phyloP scores from a whole-genome alignment of 1,140 invertebrate genomes.

The Eueides isabella region DNA sequence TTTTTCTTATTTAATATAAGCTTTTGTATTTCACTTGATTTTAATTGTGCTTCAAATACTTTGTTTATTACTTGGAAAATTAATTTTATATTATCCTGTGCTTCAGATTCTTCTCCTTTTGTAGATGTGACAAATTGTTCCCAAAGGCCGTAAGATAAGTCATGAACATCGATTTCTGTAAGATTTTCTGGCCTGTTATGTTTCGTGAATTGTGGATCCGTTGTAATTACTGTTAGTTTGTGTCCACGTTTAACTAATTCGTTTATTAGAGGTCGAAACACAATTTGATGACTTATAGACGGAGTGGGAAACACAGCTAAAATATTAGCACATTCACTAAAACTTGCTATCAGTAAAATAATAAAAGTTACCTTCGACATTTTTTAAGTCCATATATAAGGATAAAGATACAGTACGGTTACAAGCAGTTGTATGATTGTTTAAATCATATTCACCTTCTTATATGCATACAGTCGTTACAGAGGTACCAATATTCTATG shows the following conservation, averaged over 20 bases:
- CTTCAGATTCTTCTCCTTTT: slow-evolving; percentile 33
- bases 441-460: background rate
- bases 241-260: slow-evolving; percentile 78
- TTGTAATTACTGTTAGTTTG: slow-evolving; percentile 68
- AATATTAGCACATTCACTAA: slow-evolving; percentile 59
- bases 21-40: slow-evolving; percentile 39
- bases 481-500: background rate
- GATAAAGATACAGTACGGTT: background rate
- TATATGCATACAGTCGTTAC: slow-evolving; percentile 1
- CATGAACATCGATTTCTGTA: slow-evolving; percentile 59
- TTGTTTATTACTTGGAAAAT: slow-evolving; percentile 21
- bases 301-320: slow-evolving; percentile 77
- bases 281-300: slow-evolving; percentile 83
- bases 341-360: background rate
- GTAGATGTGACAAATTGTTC: slow-evolving; percentile 30
- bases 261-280: slow-evolving; percentile 71
- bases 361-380: background rate
- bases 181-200: slow-evolving; percentile 47
- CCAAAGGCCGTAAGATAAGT: slow-evolving; percentile 48
- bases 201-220: slow-evolving; percentile 57
- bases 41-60: slow-evolving; percentile 42
- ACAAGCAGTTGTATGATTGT: background rate
- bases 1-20: slow-evolving; percentile 37
- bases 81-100: slow-evolving; percentile 22
- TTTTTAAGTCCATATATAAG: background rate